These are phyloP conservation scores for Myotis davidii DNA, from an alignment of 2,113 vertebrate genomes.

Conservation along the genomic window DNA sequence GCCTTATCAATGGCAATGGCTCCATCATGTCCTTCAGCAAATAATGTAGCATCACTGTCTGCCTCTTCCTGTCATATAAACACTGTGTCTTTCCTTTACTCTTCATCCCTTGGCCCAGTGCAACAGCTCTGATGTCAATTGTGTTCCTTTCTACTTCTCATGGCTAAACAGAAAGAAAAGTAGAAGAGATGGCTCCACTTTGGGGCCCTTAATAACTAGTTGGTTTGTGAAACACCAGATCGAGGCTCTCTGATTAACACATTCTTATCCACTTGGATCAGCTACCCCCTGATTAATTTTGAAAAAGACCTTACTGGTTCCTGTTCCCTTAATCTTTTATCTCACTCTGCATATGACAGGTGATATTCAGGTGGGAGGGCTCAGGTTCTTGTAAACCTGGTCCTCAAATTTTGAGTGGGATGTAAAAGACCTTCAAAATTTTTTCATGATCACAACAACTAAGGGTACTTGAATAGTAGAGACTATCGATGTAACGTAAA, in stretches of 20 bases:
- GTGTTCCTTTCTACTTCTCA: neutral
- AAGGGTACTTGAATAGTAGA: neutral
- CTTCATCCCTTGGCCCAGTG: neutral
- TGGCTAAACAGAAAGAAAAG: neutral
- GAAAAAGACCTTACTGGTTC: conserved; percentile 14
- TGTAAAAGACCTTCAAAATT: conserved; percentile 27
- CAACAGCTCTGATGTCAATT: neutral
- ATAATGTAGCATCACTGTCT: neutral
- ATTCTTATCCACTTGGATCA: neutral
- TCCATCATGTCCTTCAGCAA: neutral
- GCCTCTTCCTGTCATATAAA: neutral
- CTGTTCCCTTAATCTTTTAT: neutral
- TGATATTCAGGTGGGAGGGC: neutral
- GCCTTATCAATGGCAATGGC: neutral
- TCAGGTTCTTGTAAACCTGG: neutral
- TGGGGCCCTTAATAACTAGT: neutral
- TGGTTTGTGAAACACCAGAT: neutral
- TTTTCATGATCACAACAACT: neutral
- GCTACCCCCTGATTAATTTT: neutral
- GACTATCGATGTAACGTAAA: neutral
- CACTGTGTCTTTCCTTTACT: neutral
- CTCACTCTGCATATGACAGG: neutral
- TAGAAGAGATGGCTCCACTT: neutral
- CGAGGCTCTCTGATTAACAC: neutral
- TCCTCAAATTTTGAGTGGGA: neutral